Evolutionary conservation across 2,888 invertebrate species (phyloP).

Genomic region (Cremastinae sp.): DNA sequence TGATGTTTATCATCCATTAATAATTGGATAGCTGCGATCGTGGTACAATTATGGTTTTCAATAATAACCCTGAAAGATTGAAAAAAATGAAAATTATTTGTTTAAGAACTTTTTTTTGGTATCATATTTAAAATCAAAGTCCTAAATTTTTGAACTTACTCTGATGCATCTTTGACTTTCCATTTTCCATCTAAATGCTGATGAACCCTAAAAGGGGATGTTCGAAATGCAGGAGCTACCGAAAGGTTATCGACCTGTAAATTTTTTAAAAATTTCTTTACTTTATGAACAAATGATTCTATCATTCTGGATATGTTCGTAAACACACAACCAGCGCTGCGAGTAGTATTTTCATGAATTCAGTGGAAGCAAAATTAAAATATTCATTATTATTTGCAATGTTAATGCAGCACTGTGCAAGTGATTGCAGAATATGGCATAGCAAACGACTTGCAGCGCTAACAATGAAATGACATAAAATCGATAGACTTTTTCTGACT

Average conservation of each 20-base stretch:
- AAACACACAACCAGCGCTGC: too few species aligned
- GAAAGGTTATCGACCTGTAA: conserved; percentile 90
- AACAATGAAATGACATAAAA: too few species aligned
- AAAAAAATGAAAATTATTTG: not conserved
- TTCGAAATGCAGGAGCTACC: conserved; percentile 85
- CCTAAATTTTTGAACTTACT: conserved; percentile 73
- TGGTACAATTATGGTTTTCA: conserved; percentile 80
- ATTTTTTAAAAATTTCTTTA: not conserved
- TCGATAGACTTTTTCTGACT: conserved; percentile 71
- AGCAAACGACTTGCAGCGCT: too few species aligned
- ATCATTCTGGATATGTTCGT: too few species aligned
- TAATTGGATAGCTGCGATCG: conserved; percentile 85
- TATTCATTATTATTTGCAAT: too few species aligned
- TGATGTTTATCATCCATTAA: conserved; percentile 88
- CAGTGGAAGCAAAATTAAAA: too few species aligned
- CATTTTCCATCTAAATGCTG: conserved; percentile 88
- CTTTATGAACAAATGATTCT: not conserved
- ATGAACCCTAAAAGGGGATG: conserved; percentile 88
- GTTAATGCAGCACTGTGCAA: too few species aligned
- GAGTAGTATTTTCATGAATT: too few species aligned
- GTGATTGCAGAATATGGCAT: too few species aligned
- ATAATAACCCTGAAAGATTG: conserved; percentile 69
- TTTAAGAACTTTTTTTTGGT: not conserved
- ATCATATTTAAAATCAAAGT: not conserved
- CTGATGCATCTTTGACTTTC: conserved; percentile 83